Base-by-base conservation (phyloP, 2,888 invertebrate genomes). In the Eupithecia centaureata region DNA sequence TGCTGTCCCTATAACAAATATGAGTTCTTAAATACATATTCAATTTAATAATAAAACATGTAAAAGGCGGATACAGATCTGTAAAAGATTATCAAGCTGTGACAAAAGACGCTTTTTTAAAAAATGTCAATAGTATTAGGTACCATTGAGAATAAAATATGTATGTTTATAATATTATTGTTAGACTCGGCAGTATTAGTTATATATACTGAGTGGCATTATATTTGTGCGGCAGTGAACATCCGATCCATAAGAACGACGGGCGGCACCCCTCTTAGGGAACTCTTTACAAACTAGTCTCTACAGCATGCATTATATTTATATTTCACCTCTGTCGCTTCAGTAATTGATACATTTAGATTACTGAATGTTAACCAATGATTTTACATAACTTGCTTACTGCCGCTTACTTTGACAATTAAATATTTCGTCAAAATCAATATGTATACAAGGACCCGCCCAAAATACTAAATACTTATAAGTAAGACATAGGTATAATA, bases 401-500 rank as follows among this genome's bases (percentile, higher is more conserved):
- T n/a, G n/a, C n/a, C n/a, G n/a, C n/a, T n/a, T n/a, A n/a, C n/a
- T n/a, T n/a, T n/a, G n/a, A n/a, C 32, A 0, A 2, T 32, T 10
- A 1, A 32, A 12, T 18, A 18, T 42, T n/a, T 18, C 10, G 18
- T 42, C 18, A 7, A n/a, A 42, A 8, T 42, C 2, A 18, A 42
- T 42, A 42, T 18, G 13, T 7, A 13, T 42, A 42, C 42, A 42
- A 18, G 42, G 42, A 42, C 56, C 56, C 28, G 56, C 30, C 56
- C 56, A 28, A n/a, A 18, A 18, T 28, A 56, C 56, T 32, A 1
- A 28, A 22, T 33, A 64, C 42, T 63, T 30, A 52, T 52, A 13
- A 38, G 22, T 33, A 63, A 61, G 28, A 47, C 30, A 54, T 61
- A 67, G n/a, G n/a, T n/a, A n/a, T n/a, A 32, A 68, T 33, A 56